A percentile compares a stretch with the other conserved stretches of the same genome.
These are phyloP conservation scores for Hymenochirus boettgeri DNA, from an alignment of 2,113 vertebrate genomes.

Conservation along the genomic window DNA sequence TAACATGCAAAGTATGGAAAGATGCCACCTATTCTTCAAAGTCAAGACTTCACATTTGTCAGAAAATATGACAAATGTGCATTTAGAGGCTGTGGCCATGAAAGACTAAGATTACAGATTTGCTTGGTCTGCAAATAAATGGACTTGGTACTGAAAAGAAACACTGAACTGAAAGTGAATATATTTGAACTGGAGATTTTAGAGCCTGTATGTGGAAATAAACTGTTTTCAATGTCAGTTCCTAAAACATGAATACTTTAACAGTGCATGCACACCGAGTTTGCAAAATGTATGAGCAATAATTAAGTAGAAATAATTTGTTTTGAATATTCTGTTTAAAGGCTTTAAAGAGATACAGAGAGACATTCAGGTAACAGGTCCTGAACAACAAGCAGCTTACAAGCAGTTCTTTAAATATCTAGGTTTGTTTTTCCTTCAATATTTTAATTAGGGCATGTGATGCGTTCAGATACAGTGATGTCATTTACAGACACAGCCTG, in stretches of 20 bases:
- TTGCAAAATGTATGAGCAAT: slow-evolving; percentile 42
- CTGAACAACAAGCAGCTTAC: too few relatives aligned
- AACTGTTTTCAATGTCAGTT: slow-evolving; percentile 46
- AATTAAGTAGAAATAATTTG: slow-evolving; percentile 25
- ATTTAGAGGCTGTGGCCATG: not conserved
- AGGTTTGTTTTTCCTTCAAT: not conserved
- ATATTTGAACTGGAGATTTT: slow-evolving; percentile 42
- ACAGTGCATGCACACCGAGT: slow-evolving; percentile 41
- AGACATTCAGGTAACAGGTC: not conserved
- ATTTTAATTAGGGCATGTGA: not conserved
- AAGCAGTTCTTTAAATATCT: too few relatives aligned
- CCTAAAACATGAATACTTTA: slow-evolving; percentile 46
- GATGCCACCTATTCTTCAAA: slow-evolving; percentile 92
- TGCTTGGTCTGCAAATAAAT: slow-evolving; percentile 40
- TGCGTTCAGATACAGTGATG: too few relatives aligned
- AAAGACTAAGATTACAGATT: slow-evolving; percentile 25
- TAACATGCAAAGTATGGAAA: slow-evolving; percentile 97
- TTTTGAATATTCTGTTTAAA: slow-evolving; percentile 20
- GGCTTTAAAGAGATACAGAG: slow-evolving; percentile 8
- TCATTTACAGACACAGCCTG: too few relatives aligned
- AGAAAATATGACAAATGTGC: slow-evolving; percentile 58
- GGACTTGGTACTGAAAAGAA: slow-evolving; percentile 42
- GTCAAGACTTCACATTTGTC: slow-evolving; percentile 94
- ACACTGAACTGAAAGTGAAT: slow-evolving; percentile 42
- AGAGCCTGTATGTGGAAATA: slow-evolving; percentile 59